Base-by-base conservation (phyloP, 2,797 vertebrate species). In the Tangara arthus region DNA sequence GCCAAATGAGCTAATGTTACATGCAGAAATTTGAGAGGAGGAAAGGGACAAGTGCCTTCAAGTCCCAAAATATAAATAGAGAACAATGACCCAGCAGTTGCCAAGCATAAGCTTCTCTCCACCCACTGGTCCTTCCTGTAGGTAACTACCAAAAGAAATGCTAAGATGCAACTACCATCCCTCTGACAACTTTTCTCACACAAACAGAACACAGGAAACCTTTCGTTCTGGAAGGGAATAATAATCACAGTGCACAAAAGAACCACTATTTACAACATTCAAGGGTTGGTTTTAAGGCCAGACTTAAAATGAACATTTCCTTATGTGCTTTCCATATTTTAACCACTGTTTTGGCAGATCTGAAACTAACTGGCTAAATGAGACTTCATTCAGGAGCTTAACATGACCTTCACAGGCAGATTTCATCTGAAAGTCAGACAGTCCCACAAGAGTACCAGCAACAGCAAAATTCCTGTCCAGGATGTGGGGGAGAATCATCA, bases 61-160 rank as follows among this genome's bases (percentile, higher is more conserved):
- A 93, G 69, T 55, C 69, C 47, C 69, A 70, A 96, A 94, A n/a
- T 47, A 90, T 1, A 34, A 35, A 57, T 28, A 39, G 82, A 76
- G 75, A 95, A 92, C 55, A 93, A 93, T 60, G 69, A 91, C 28
- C 34, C 15, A 70, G 66, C 15, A 79, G 89, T 23, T 89, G 85
- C 72, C 95, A 93, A 82, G 76, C 37, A 52, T 11, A 65, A 77
- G 56, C 27, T 46, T 39, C 70, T 88, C 87, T 47, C 70, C 63
- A 69, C 84, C 81, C 77, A 72, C 61, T 22, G 68, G 12, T 66
- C 73, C 85, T 95, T 96, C 92, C 90, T 89, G 65, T 56, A 66
- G 39, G 85, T 70, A 89, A 81, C 69, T 64, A 61, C 39, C 11
- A 11, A 76, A 93, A 95, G 46, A 68, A 84, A 86, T 12, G 15